Conservation (phyloP, 2,888 invertebrate species). For the Acleris emargana region DNA sequence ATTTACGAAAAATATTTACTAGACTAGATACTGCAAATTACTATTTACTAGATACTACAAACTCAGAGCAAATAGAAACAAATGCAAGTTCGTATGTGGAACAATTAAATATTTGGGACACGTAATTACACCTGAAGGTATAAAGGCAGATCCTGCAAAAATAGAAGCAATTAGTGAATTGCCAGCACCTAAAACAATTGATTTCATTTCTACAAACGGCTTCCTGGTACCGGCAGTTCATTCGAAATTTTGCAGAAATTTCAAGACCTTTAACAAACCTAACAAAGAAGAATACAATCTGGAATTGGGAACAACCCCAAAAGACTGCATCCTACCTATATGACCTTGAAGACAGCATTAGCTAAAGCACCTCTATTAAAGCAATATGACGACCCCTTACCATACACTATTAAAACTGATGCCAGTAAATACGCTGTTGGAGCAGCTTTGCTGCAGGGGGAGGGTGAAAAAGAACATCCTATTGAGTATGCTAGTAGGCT, state of each 20-base stretch:
- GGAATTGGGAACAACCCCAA: neutral
- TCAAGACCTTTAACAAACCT: neutral
- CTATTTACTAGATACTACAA: constrained; percentile 38
- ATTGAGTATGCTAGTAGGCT: too few relatives aligned
- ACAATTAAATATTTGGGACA: constrained; percentile 46
- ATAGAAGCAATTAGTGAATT: neutral
- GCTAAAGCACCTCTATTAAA: too few relatives aligned
- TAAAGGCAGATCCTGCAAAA: constrained; percentile 43
- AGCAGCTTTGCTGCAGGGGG: too few relatives aligned
- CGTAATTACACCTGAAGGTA: constrained; percentile 42
- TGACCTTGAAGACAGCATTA: too few relatives aligned
- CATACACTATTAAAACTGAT: too few relatives aligned
- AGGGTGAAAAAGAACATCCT: too few relatives aligned
- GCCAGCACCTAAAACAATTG: constrained; percentile 36
- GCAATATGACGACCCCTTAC: too few relatives aligned
- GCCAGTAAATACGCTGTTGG: too few relatives aligned
- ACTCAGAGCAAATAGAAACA: constrained; percentile 39
- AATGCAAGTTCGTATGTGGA: constrained; percentile 41
- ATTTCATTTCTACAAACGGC: constrained; percentile 15
- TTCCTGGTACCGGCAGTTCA: constrained; percentile 40
- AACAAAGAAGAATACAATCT: neutral
- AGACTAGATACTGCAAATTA: too few relatives aligned
- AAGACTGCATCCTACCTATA: too few relatives aligned
- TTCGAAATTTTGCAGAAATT: constrained; percentile 1
- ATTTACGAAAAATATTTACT: constrained; percentile 17